Conservation (phyloP, 1,140 invertebrate genomes). For the Oppia nitens region DNA sequence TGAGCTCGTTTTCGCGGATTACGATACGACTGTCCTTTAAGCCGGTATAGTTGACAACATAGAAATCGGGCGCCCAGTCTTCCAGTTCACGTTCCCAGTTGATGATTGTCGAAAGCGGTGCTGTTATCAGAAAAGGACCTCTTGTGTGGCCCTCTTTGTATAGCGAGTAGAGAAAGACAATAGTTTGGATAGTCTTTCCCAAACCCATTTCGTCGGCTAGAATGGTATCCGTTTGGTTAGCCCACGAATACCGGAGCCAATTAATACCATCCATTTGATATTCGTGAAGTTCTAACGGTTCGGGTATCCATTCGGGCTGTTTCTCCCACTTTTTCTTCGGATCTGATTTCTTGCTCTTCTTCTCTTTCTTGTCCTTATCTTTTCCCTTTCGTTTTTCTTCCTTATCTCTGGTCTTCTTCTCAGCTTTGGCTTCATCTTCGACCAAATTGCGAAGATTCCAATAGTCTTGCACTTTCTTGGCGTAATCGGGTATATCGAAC, state of each 20-base stretch:
- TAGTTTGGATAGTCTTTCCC: slow-evolving; percentile 98
- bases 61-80: slow-evolving; percentile 98
- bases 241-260: slow-evolving; percentile 83
- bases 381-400: slow-evolving; percentile 31
- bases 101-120: slow-evolving; percentile 94
- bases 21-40: slow-evolving; percentile 87
- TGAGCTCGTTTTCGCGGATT: slow-evolving; percentile 92
- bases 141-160: slow-evolving; percentile 98
- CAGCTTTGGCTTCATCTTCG: slow-evolving; percentile 34
- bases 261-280: slow-evolving; percentile 85
- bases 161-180: slow-evolving; percentile 90
- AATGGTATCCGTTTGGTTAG: slow-evolving; percentile 91
- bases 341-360: slow-evolving; percentile 69
- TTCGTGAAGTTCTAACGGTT: slow-evolving; percentile 75
- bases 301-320: slow-evolving; percentile 78
- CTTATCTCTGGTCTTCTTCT: slow-evolving; percentile 46
- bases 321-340: slow-evolving; percentile 81
- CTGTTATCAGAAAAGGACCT: slow-evolving; percentile 88
- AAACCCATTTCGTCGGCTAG: slow-evolving; percentile 98
- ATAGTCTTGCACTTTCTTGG: slow-evolving; percentile 77
- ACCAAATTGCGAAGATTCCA: slow-evolving; percentile 40
- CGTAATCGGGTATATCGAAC: slow-evolving; percentile 67
- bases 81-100: slow-evolving; percentile 99
- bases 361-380: slow-evolving; percentile 33
- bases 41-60: slow-evolving; percentile 95